Evolutionary conservation across 2,797 vertebrate genomes (phyloP).

Genomic region (Cichlasoma orientale): DNA sequence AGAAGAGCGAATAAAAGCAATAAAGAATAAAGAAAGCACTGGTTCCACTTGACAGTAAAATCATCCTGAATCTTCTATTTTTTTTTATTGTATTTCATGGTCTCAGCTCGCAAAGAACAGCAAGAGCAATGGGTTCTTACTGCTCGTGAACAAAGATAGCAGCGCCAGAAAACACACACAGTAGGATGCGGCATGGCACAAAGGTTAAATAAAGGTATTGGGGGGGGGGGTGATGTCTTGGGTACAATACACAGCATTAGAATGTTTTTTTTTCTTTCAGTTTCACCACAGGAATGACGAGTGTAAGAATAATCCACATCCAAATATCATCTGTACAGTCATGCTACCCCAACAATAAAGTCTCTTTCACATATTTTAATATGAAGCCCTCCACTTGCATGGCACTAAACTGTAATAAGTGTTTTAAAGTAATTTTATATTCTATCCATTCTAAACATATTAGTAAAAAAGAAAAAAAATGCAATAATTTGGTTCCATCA

Average conservation of each 20-base stretch:
- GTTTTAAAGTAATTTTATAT: slow-evolving; percentile 10
- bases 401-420: slow-evolving; percentile 29
- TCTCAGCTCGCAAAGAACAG: slow-evolving; percentile 68
- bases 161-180: slow-evolving; percentile 61
- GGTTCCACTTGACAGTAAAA: slow-evolving; percentile 39
- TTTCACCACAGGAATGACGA: slow-evolving; percentile 51
- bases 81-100: slow-evolving; percentile 57
- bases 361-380: slow-evolving; percentile 9
- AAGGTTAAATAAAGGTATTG: slow-evolving; percentile 41
- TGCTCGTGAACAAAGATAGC: slow-evolving; percentile 57
- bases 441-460: slow-evolving; percentile 16
- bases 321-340: slow-evolving; percentile 38
- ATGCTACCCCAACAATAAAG: slow-evolving; percentile 34
- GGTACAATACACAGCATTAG: slow-evolving; percentile 20
- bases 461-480: slow-evolving; percentile 16
- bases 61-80: slow-evolving; percentile 31
- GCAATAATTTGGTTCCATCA: slow-evolving; percentile 32
- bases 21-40: slow-evolving; percentile 10
- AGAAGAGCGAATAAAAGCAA: background rate
- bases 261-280: background rate
- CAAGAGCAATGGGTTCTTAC: slow-evolving; percentile 59
- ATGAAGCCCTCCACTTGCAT: slow-evolving; percentile 6
- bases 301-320: slow-evolving; percentile 42
- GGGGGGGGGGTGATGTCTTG: slow-evolving; percentile 9
- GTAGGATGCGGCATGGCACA: slow-evolving; percentile 42